phyloP scores from a whole-genome alignment of 2,888 invertebrate species.

The Caenorhabditis japonica region DNA sequence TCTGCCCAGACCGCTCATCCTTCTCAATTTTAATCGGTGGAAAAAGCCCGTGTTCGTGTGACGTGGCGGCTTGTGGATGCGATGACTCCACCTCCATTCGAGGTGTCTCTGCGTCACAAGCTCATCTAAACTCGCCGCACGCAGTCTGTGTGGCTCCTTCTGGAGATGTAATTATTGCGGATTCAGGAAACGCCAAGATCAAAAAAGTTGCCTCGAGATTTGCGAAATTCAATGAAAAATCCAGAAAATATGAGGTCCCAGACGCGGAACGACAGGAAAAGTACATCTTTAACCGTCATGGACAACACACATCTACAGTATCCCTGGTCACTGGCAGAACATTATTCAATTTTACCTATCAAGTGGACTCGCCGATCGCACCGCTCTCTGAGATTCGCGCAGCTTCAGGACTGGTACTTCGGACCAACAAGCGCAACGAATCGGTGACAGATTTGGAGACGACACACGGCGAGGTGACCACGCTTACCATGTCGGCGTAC shows the following conservation, averaged over 20 bases:
- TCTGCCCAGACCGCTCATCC: slow-evolving; percentile 36
- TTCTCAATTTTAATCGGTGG: slow-evolving; percentile 50
- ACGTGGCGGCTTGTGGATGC: slow-evolving; percentile 78
- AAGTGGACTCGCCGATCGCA: slow-evolving; percentile 91
- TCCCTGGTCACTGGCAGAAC: slow-evolving; percentile 89
- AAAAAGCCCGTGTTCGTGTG: slow-evolving; percentile 56
- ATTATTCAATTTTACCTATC: slow-evolving; percentile 94
- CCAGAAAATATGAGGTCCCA: slow-evolving; percentile 89
- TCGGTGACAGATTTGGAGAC: slow-evolving; percentile 49
- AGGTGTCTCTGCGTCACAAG: slow-evolving; percentile 61
- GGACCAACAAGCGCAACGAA: slow-evolving; percentile 52
- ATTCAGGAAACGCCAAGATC: slow-evolving; percentile 80
- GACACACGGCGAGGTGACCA: slow-evolving; percentile 43
- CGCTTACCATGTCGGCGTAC: slow-evolving; percentile 42
- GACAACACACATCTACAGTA: slow-evolving; percentile 87
- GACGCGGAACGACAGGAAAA: slow-evolving; percentile 79
- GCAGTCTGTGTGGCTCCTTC: slow-evolving; percentile 92
- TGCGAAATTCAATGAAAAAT: slow-evolving; percentile 79
- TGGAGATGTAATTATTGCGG: slow-evolving; percentile 94
- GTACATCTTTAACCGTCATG: slow-evolving; percentile 82
- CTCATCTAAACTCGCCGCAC: slow-evolving; percentile 72
- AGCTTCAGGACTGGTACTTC: slow-evolving; percentile 88
- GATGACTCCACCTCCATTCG: slow-evolving; percentile 77
- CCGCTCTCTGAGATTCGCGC: slow-evolving; percentile 94
- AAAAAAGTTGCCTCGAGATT: slow-evolving; percentile 81